phyloP scores from a whole-genome alignment of 2,888 invertebrate genomes.

The Scaptomyza cyrtandrae region DNA sequence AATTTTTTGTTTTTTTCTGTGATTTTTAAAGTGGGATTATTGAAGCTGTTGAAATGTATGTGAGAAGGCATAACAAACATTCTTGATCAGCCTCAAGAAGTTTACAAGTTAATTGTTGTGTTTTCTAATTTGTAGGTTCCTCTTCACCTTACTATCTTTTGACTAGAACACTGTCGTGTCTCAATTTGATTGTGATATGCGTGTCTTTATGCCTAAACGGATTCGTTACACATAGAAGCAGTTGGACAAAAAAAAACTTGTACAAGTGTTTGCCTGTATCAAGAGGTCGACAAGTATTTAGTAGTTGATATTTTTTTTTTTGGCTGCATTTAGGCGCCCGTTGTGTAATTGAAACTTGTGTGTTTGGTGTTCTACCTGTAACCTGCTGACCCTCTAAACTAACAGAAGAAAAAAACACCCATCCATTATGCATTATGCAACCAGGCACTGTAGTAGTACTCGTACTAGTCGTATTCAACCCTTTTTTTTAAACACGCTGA shows the following conservation, averaged over 20 bases:
- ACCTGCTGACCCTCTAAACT: constrained; percentile 79
- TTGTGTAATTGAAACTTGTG: constrained; percentile 18
- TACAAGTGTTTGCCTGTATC: neutral
- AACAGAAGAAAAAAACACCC: constrained; percentile 37
- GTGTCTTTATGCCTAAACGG: constrained; percentile 53
- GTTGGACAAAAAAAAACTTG: neutral
- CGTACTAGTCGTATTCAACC: constrained; percentile 46
- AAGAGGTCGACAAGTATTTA: constrained; percentile 29
- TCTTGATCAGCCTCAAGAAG: neutral
- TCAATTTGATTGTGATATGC: constrained; percentile 31
- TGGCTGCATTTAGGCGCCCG: constrained; percentile 59
- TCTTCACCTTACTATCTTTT: no score
- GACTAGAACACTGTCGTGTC: constrained; percentile 37
- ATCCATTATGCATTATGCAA: constrained; percentile 29
- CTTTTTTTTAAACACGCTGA: constrained; percentile 55
- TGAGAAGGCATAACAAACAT: neutral
- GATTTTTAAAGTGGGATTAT: constrained; percentile 11
- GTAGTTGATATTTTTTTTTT: constrained; percentile 21
- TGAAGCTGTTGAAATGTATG: neutral
- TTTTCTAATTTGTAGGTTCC: neutral
- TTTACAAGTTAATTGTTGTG: no score
- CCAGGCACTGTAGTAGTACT: constrained; percentile 7
- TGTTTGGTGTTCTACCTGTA: constrained; percentile 37
- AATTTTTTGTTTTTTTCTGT: constrained; percentile 1
- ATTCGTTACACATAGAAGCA: constrained; percentile 34